phyloP scores from a whole-genome alignment of 1,140 invertebrate genomes.

The Solenopsis fugax region DNA sequence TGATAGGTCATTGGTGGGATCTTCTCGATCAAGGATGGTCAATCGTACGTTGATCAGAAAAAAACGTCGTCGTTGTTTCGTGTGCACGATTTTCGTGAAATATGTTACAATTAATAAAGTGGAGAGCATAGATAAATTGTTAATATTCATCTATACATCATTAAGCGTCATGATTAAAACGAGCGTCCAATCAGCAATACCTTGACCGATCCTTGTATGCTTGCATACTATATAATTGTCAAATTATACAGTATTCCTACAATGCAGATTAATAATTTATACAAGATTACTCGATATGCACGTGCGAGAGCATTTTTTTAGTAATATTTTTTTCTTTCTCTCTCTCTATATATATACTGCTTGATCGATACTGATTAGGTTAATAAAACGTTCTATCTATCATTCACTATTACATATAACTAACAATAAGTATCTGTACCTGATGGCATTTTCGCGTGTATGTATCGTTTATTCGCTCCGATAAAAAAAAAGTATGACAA shows the following conservation, averaged over 20 bases:
- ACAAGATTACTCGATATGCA: constrained; percentile 78
- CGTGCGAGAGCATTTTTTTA: constrained; percentile 79
- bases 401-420: constrained; percentile 78
- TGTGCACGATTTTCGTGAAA: constrained; percentile 2
- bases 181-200: constrained; percentile 44
- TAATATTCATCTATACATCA: constrained; percentile 25
- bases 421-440: constrained; percentile 73
- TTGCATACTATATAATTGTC: constrained; percentile 16
- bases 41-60: constrained; percentile 63
- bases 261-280: constrained; percentile 66
- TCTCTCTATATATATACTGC: constrained; percentile 80
- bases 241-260: constrained; percentile 63
- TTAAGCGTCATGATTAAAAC: constrained; percentile 40
- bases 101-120: background rate
- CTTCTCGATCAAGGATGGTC: constrained; percentile 72
- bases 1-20: constrained; percentile 68
- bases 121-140: background rate
- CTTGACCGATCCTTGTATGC: constrained; percentile 72
- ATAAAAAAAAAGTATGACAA: constrained; percentile 67
- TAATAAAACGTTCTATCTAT: constrained; percentile 81
- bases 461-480: constrained; percentile 45
- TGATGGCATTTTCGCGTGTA: constrained; percentile 73
- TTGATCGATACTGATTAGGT: constrained; percentile 85
- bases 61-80: constrained; percentile 31
- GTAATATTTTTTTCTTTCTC: constrained; percentile 65